Base-by-base conservation (phyloP, 2,888 invertebrate species). In the Eupithecia pulchellata region DNA sequence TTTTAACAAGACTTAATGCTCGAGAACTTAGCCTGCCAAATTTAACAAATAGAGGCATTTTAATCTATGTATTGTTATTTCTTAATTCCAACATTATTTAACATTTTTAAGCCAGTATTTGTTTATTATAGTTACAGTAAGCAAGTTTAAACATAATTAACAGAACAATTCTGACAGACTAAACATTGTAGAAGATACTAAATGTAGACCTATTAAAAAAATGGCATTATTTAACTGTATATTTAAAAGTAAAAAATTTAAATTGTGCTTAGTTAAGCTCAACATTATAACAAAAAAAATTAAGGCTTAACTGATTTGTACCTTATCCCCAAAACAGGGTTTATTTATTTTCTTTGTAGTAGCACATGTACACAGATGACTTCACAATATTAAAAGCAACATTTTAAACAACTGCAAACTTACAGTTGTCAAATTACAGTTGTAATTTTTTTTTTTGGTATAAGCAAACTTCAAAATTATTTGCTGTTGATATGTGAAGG, bases 361-460 rank as follows among this genome's bases (percentile, higher is more conserved):
- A 72, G 72, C 72, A 72, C 66, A 72, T 69, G 30, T 72, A 71
- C 70, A 14, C 32, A 34, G 34, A 13, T n/a, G 20, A 55, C 30
- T 47, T 20, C 39, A 55, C 32, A 36, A 30, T 25, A 36, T 58
- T 66, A 69, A 69, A 66, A 72, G 64, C 13, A 61, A 61, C 20
- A n/a, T 47, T 47, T 47, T 1, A 20, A 9, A 42, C 20, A 52
- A 20, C 4, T 52, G 20, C 1, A 1, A 4, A 20, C 4, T 3
- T n/a, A 17, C 17, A 42, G 42, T 42, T 5, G n/a, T 42, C n/a
- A 6, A 42, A 42, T 42, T n/a, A 3, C 17, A 8, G 6, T n/a
- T n/a, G n/a, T n/a, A 39, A 42, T 9, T 9, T 20, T n/a, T 9
- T 25, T 13, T 47, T 52, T 47, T 13, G 13, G 25, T 11, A 52